Conservation (phyloP, 2,797 vertebrate species). For the Dendrocincla fuliginosa region DNA sequence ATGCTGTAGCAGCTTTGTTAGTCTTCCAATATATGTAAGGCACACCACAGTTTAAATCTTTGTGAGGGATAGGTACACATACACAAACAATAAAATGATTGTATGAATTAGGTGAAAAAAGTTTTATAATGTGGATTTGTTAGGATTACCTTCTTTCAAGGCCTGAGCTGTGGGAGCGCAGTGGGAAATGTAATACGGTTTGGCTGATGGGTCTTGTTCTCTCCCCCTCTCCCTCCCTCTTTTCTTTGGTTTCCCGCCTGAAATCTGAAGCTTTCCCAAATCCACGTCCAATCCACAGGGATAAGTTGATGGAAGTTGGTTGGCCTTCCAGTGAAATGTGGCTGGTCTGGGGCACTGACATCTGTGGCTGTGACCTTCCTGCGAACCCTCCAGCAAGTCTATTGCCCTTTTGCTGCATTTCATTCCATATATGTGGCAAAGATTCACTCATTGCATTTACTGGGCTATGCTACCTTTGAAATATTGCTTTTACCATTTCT, state of each 20-base stretch:
- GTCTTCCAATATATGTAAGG: constrained; percentile 16
- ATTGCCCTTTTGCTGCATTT: background rate
- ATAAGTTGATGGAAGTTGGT: background rate
- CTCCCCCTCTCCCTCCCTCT: background rate
- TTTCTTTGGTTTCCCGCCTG: background rate
- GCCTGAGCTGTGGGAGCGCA: constrained; percentile 8
- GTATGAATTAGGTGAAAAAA: constrained; percentile 3
- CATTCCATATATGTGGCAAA: background rate
- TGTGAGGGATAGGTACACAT: background rate
- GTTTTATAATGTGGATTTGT: background rate
- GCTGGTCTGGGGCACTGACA: constrained; percentile 9
- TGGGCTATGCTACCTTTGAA: background rate
- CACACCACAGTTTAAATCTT: background rate
- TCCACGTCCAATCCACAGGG: background rate
- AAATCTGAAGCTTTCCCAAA: constrained; percentile 35
- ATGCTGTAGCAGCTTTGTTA: constrained; percentile 22
- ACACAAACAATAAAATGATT: constrained; percentile 22
- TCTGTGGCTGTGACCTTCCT: constrained; percentile 43
- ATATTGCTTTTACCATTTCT: background rate
- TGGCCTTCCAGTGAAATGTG: constrained; percentile 37
- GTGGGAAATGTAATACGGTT: constrained; percentile 28
- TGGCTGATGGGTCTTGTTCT: background rate
- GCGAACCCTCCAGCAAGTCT: constrained; percentile 44
- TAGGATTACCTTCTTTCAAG: constrained; percentile 12
- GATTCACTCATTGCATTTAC: background rate